Percentiles rank a stretch among this genome's conserved stretches.
Evolutionary conservation across 2,888 invertebrate genomes (phyloP).

Genomic region (Drosophila quinaria): DNA sequence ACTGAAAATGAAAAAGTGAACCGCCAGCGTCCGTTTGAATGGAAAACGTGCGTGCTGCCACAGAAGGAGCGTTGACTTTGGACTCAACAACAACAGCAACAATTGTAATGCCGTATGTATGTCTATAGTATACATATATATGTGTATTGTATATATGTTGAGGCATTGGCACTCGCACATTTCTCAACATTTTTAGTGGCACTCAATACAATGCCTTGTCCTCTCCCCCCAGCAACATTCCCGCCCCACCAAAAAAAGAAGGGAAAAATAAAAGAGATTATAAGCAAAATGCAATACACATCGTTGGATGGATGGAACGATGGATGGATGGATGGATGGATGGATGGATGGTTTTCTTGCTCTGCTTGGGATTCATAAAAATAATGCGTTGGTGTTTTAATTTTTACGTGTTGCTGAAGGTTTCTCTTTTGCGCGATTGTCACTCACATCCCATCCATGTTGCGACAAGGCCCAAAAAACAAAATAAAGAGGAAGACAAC

Average conservation of each 20-base stretch:
- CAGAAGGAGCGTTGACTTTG: slow-evolving; percentile 85
- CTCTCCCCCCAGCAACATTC: slow-evolving; percentile 18
- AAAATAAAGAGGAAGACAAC: neutral
- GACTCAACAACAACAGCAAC: slow-evolving; percentile 38
- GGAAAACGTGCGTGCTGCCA: slow-evolving; percentile 84
- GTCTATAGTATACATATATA: neutral
- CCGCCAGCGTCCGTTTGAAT: slow-evolving; percentile 76
- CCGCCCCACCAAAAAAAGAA: slow-evolving; percentile 27
- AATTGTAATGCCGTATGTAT: slow-evolving; percentile 14
- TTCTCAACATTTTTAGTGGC: slow-evolving; percentile 80
- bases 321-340: slow-evolving; percentile 50
- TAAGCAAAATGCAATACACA: slow-evolving; percentile 80
- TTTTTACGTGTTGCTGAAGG: slow-evolving; percentile 73
- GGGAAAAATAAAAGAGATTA: slow-evolving; percentile 57
- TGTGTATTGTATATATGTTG: slow-evolving; percentile 29
- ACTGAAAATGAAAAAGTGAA: slow-evolving; percentile 57
- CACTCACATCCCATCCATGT: slow-evolving; percentile 43
- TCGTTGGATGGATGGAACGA: slow-evolving; percentile 44
- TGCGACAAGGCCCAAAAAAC: slow-evolving; percentile 52
- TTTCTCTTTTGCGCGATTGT: slow-evolving; percentile 46
- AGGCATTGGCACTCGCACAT: slow-evolving; percentile 70
- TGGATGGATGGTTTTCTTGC: slow-evolving; percentile 30
- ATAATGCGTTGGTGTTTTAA: slow-evolving; percentile 78
- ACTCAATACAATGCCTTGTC: slow-evolving; percentile 83
- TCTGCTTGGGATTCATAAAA: slow-evolving; percentile 58